Conservation (phyloP, 2,888 invertebrate species). For the Teleiodes luculella region DNA sequence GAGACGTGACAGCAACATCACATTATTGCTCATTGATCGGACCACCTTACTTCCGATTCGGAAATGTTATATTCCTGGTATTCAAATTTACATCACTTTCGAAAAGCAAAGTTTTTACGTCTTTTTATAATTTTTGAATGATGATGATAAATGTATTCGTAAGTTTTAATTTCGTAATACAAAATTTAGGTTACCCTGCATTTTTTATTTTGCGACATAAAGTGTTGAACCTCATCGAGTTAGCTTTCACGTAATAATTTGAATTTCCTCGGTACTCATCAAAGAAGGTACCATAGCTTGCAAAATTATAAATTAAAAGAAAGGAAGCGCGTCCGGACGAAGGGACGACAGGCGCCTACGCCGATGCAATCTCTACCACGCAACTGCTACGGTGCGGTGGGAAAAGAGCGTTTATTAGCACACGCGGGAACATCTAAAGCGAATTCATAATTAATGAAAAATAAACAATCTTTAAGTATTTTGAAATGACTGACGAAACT, state of each 20-base stretch:
- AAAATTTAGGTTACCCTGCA: no score
- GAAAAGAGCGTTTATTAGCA: slow-evolving; percentile 57
- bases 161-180: no score
- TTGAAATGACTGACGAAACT: no score
- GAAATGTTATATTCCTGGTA: slow-evolving; percentile 73
- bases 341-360: slow-evolving; percentile 45
- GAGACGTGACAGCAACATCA: slow-evolving; percentile 69
- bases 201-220: no score
- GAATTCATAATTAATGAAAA: slow-evolving; percentile 28
- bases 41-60: slow-evolving; percentile 77
- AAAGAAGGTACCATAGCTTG: slow-evolving; percentile 22
- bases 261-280: neutral
- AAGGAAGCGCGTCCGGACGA: slow-evolving; percentile 65
- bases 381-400: slow-evolving; percentile 40
- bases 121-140: no score
- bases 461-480: neutral
- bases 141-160: no score
- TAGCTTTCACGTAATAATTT: no score
- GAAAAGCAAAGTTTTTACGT: slow-evolving; percentile 26
- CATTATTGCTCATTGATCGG: slow-evolving; percentile 72
- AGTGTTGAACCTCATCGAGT: no score
- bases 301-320: slow-evolving; percentile 63
- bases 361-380: slow-evolving; percentile 61
- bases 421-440: slow-evolving; percentile 57
- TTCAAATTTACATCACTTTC: no score